Conservation (phyloP, 1,140 invertebrate species). For the Ceratina calcarata region DNA sequence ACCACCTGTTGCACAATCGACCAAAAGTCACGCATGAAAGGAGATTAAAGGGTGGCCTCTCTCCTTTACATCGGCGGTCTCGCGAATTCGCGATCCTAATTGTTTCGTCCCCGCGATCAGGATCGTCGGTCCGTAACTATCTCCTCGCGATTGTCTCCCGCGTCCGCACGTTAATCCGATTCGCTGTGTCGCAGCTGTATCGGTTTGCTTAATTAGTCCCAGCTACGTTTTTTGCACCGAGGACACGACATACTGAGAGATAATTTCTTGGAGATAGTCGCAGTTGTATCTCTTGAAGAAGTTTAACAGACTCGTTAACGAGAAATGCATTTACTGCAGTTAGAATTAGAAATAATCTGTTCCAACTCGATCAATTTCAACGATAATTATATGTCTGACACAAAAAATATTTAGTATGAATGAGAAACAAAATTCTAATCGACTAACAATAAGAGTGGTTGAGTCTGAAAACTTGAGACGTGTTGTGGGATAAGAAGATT, state of each 20-base stretch:
- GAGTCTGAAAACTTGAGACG: too few species aligned
- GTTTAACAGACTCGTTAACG: background rate
- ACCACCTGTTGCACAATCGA: conserved; percentile 63
- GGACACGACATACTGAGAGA: background rate
- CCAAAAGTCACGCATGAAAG: conserved; percentile 63
- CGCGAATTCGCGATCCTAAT: conserved; percentile 20
- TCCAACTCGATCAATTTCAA: too few species aligned
- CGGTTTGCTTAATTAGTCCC: background rate
- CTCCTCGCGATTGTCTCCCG: conserved; percentile 7
- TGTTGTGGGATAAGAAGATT: too few species aligned
- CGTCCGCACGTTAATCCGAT: conserved; percentile 28
- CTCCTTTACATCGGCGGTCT: background rate
- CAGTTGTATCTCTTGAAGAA: background rate
- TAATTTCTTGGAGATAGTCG: background rate
- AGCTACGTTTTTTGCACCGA: background rate
- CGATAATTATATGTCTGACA: too few species aligned
- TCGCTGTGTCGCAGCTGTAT: background rate
- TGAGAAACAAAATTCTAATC: too few species aligned
- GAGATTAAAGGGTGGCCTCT: conserved; percentile 50
- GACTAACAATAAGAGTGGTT: too few species aligned
- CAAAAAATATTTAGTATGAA: too few species aligned
- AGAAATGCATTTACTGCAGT: too few species aligned
- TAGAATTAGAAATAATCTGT: too few species aligned
- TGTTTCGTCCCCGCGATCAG: conserved; percentile 7
- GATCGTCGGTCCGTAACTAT: conserved; percentile 32